phyloP scores from a whole-genome alignment of 2,888 invertebrate genomes.

The Callinectes sapidus region DNA sequence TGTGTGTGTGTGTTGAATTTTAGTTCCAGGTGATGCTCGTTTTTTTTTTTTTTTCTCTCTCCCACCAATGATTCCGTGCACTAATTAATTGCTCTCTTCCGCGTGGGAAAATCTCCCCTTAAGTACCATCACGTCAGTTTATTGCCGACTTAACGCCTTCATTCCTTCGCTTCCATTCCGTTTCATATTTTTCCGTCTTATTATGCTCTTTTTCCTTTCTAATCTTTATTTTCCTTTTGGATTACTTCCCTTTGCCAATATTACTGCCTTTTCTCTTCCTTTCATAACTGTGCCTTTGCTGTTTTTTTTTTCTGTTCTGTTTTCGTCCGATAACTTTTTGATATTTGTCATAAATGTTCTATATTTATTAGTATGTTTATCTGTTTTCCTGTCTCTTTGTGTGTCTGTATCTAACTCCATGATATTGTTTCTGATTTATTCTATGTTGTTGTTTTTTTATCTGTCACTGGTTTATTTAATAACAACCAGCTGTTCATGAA shows the following conservation, averaged over 20 bases:
- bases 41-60: not conserved
- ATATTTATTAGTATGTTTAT: not conserved
- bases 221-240: not conserved
- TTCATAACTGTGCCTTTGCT: not conserved
- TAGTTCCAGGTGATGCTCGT: not conserved
- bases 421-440: not conserved
- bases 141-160: slow-evolving; percentile 4
- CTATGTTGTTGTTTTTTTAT: not conserved
- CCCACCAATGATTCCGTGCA: not conserved
- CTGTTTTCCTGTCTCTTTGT: not conserved
- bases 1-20: not conserved
- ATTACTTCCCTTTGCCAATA: not conserved
- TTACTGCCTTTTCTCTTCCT: not conserved
- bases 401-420: not conserved
- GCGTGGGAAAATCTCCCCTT: not conserved
- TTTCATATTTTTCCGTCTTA: not conserved
- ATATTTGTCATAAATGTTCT: not conserved
- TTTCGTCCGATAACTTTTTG: not conserved
- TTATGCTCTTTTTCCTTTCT: not conserved
- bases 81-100: slow-evolving; percentile 10
- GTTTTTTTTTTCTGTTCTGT: not conserved
- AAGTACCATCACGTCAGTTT: not conserved
- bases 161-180: not conserved
- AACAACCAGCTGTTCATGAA: no score
- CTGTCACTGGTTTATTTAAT: not conserved